Percentiles rank a stretch among this genome's conserved stretches.
These are phyloP conservation scores for Microtus pennsylvanicus DNA, from an alignment of 2,113 vertebrate genomes.

Conservation along the genomic window DNA sequence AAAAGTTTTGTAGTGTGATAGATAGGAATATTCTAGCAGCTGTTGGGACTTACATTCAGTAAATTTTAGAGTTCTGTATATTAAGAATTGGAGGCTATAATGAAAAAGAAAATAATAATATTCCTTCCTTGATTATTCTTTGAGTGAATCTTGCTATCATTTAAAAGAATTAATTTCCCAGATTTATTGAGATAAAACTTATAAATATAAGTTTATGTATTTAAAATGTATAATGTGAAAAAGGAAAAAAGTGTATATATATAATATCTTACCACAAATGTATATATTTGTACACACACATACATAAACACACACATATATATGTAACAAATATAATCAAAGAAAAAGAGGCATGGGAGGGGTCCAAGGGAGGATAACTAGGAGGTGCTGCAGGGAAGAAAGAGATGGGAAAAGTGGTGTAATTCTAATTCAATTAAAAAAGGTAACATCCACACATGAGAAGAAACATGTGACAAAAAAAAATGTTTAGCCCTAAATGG, in stretches of 20 bases:
- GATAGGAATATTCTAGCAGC: conserved; percentile 5
- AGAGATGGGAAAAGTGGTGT: background rate
- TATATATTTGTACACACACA: background rate
- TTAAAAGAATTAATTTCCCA: background rate
- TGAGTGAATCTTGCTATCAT: conserved; percentile 15
- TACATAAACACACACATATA: background rate
- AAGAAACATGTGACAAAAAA: background rate
- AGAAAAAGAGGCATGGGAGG: background rate
- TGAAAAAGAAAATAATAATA: background rate
- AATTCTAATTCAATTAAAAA: background rate
- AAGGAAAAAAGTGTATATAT: too few relatives aligned
- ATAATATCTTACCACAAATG: too few relatives aligned
- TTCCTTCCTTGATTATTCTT: background rate
- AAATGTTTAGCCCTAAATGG: background rate
- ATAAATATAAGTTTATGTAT: background rate
- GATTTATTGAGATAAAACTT: background rate
- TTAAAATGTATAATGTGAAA: background rate
- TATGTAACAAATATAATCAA: background rate
- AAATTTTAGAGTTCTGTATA: conserved; percentile 20
- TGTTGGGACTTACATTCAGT: background rate
- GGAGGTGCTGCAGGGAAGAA: background rate
- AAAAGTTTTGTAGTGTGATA: background rate
- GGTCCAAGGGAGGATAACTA: background rate
- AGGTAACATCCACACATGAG: background rate
- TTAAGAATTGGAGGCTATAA: background rate